These are phyloP conservation scores for Spicauda simplicius DNA, from an alignment of 2,888 invertebrate species.

Conservation along the genomic window DNA sequence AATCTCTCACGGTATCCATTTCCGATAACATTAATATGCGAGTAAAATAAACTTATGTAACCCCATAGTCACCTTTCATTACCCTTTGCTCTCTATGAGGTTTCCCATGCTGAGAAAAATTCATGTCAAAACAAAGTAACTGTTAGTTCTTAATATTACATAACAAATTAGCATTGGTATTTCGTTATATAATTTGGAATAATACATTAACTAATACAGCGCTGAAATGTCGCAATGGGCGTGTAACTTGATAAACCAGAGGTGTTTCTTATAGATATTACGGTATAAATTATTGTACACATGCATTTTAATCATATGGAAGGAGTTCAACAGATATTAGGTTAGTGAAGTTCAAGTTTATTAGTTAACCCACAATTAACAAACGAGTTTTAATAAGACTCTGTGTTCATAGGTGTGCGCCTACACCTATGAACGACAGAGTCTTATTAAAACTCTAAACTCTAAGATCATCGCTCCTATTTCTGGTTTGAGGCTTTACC, in stretches of 20 bases:
- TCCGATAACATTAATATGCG: constrained; percentile 27
- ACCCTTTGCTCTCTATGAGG: constrained; percentile 30
- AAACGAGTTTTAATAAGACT: too few relatives aligned
- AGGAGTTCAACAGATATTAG: too few relatives aligned
- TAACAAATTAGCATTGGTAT: constrained; percentile 15
- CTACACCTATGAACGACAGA: too few relatives aligned
- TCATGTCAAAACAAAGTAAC: constrained; percentile 20
- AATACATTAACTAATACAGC: constrained; percentile 14
- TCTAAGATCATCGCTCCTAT: too few relatives aligned
- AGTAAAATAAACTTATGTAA: constrained; percentile 24
- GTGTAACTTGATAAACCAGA: background rate
- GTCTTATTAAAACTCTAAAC: too few relatives aligned
- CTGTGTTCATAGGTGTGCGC: too few relatives aligned
- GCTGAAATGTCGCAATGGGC: constrained; percentile 4
- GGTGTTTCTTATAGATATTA: background rate
- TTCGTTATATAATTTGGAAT: constrained; percentile 21
- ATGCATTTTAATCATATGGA: too few relatives aligned
- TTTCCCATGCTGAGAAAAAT: constrained; percentile 33
- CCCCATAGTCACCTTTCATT: constrained; percentile 17
- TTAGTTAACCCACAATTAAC: too few relatives aligned
- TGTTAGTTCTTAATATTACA: constrained; percentile 21
- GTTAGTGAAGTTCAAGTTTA: too few relatives aligned
- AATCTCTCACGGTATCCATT: constrained; percentile 5
- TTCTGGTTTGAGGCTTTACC: too few relatives aligned
- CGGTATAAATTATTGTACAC: too few relatives aligned